Conservation (phyloP, 2,888 invertebrate genomes). For the Theretra japonica region DNA sequence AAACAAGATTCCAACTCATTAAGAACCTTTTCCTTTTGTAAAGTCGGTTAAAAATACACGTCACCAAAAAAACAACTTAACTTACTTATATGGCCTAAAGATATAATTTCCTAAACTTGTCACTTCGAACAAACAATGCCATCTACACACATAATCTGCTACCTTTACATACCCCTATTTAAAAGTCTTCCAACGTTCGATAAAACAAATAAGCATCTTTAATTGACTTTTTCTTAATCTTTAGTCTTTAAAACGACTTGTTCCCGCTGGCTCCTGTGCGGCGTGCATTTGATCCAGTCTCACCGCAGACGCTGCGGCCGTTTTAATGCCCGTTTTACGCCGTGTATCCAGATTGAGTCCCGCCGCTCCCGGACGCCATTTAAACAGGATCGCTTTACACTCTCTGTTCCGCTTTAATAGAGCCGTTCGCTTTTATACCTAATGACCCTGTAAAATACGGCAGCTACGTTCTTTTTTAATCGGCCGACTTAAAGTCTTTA, state of each 20-base stretch:
- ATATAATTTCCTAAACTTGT: too few species aligned
- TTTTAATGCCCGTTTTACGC: conserved; percentile 75
- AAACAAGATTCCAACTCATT: too few species aligned
- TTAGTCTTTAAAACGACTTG: not conserved
- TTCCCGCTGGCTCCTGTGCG: conserved; percentile 39
- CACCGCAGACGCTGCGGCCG: conserved; percentile 55
- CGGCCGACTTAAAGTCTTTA: conserved; percentile 36
- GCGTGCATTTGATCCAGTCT: conserved; percentile 39
- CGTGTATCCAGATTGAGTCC: conserved; percentile 73
- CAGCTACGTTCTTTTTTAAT: conserved; percentile 43
- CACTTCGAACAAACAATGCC: too few species aligned
- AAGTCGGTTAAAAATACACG: too few species aligned
- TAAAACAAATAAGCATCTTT: too few species aligned
- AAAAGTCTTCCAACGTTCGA: too few species aligned
- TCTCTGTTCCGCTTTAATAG: conserved; percentile 73
- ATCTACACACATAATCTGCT: too few species aligned
- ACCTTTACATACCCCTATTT: too few species aligned
- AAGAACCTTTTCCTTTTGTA: too few species aligned
- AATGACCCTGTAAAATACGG: conserved; percentile 72
- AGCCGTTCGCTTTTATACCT: conserved; percentile 72
- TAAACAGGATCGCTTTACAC: conserved; percentile 73
- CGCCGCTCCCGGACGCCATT: conserved; percentile 55
- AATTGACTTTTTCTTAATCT: not conserved
- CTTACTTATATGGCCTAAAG: too few species aligned
- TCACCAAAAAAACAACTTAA: too few species aligned